Conservation (phyloP, 2,113 vertebrate genomes). For the Boulengeromyrus knoepffleri region DNA sequence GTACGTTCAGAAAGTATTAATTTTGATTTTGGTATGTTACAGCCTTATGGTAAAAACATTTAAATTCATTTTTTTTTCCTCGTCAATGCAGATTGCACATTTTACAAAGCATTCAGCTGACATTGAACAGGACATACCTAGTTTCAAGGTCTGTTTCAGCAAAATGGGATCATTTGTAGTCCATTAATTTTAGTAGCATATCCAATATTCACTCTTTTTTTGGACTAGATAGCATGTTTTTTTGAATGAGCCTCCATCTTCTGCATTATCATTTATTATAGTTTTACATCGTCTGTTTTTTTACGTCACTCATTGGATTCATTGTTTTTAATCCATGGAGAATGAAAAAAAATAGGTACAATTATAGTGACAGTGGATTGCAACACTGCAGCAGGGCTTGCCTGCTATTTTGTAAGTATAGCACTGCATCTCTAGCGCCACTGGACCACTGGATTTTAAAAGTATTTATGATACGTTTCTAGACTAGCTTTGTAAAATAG, state of each 20-base stretch:
- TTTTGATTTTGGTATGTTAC: not conserved
- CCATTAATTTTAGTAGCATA: constrained; percentile 13
- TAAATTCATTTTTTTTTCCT: not conserved
- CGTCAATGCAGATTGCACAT: not conserved
- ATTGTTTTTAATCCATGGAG: not conserved
- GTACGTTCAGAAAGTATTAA: not conserved
- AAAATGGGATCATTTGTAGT: constrained; percentile 12
- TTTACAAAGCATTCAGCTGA: not conserved
- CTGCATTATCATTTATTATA: not conserved
- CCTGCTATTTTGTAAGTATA: not conserved
- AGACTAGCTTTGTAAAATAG: not conserved
- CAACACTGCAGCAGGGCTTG: not conserved
- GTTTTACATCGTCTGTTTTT: not conserved
- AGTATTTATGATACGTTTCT: not conserved
- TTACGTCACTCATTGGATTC: not conserved
- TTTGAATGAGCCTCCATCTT: not conserved
- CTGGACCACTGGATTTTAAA: not conserved
- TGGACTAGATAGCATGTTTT: not conserved
- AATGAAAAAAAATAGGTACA: constrained; percentile 8
- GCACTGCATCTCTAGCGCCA: not conserved
- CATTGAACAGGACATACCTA: not conserved
- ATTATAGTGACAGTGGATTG: constrained; percentile 20
- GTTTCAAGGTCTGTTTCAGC: constrained; percentile 3
- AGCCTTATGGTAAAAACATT: not conserved
- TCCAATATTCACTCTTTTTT: constrained; percentile 5